Percentiles rank a stretch among this genome's conserved stretches.
These are phyloP conservation scores for Dexiosoma caninum DNA, from an alignment of 2,888 invertebrate species.

Conservation along the genomic window DNA sequence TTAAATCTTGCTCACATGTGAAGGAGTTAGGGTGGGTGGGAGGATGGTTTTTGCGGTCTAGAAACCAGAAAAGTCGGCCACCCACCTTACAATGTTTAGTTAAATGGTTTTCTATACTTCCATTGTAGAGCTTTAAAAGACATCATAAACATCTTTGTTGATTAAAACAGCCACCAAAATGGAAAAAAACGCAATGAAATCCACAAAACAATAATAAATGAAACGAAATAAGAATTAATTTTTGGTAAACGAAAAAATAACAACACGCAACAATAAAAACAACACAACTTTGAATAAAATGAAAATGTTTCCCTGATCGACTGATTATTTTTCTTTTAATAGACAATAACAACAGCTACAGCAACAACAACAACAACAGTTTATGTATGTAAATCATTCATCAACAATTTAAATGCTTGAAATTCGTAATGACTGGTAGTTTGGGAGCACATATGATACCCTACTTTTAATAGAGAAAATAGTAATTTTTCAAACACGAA, in stretches of 20 bases:
- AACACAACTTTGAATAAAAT: conserved; percentile 55
- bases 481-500: too few species aligned
- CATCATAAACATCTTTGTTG: conserved; percentile 33
- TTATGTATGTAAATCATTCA: conserved; percentile 62
- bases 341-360: conserved; percentile 48
- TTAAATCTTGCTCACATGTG: not conserved
- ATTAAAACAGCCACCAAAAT: conserved; percentile 33
- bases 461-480: not conserved
- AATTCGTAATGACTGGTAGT: not conserved
- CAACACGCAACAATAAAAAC: conserved; percentile 36
- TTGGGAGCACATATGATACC: not conserved
- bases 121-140: conserved; percentile 52
- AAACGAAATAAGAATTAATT: conserved; percentile 18
- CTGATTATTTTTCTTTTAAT: conserved; percentile 66
- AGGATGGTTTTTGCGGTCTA: not conserved
- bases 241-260: conserved; percentile 48
- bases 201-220: conserved; percentile 53
- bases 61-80: conserved; percentile 34
- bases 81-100: conserved; percentile 57
- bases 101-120: conserved; percentile 54
- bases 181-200: conserved; percentile 34
- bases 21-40: not conserved
- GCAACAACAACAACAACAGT: conserved; percentile 39
- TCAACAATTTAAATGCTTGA: conserved; percentile 60
- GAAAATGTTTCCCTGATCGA: conserved; percentile 45